Evolutionary conservation across 2,113 vertebrate genomes (phyloP), one percentile per base, ranked within the genome.

Genomic region (Tenrec ecaudatus): DNA sequence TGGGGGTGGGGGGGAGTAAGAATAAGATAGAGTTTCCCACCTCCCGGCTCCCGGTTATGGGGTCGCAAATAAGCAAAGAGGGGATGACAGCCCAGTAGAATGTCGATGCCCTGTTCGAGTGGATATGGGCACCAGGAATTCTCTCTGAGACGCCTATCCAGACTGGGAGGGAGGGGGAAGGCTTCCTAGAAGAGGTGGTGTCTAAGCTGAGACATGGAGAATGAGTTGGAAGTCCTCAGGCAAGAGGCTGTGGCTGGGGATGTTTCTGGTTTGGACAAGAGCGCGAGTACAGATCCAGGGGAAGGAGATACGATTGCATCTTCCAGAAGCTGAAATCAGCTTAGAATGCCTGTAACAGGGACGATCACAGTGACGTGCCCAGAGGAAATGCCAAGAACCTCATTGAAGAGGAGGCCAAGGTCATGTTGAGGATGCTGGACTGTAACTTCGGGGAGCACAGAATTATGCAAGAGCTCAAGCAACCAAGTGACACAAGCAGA

Each of bases 341-440:
- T 19, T 31, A 33, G 29, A 53, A n/a, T 7, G 23, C 25, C 57
- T 23, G 29, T 2, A 14, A 17, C 58, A 33, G 12, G 23, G 17
- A 66, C 43, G 11, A 29, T 31, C 6, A 11, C 0, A 15, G 11
- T 22, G 22, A 19, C 16, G 17, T 5, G 20, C 20, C 3, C 23
- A 3, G 36, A 2, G 0, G 23, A 20, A 23, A 7, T 3, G 19
- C 23, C 68, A 3, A 33, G 68, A 20, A 29, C 2, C 16, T 6
- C 23, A 1, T 29, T 29, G 1, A 4, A 53, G 47, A 20, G 60
- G 19, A 40, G 40, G 7, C 11, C 12, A 17, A 20, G 15, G 0
- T 23, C 19, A 0, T 14, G 1, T 5, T 3, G 83, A 73, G 69
- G 17, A 11, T 47, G 78, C 80, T 17, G 78, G 85, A 1, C 5